phyloP scores from a whole-genome alignment of 2,888 invertebrate genomes.

The Chaetogeoica ovagalla region DNA sequence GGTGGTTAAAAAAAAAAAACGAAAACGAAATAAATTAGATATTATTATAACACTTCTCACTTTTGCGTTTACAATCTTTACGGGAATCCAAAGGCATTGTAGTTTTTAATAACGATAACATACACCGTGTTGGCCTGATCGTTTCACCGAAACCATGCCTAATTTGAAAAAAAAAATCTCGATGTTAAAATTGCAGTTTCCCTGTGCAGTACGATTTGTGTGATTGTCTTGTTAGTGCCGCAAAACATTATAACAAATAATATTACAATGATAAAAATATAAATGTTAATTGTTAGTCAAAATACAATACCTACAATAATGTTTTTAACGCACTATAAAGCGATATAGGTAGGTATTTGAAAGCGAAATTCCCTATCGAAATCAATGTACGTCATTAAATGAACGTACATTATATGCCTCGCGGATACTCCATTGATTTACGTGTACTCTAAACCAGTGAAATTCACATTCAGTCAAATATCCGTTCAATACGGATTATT shows the following conservation, averaged over 20 bases:
- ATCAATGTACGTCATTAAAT: too few relatives aligned
- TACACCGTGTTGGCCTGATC: conserved; percentile 36
- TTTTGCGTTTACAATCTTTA: conserved; percentile 42
- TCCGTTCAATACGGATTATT: too few relatives aligned
- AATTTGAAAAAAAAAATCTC: conserved; percentile 43
- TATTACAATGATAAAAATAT: too few relatives aligned
- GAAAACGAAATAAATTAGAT: conserved; percentile 11
- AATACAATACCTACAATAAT: too few relatives aligned
- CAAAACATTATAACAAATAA: neutral
- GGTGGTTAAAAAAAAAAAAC: conserved; percentile 9
- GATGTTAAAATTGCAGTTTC: conserved; percentile 2
- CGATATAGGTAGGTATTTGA: too few relatives aligned
- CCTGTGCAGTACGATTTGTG: neutral
- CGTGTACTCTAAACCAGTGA: too few relatives aligned
- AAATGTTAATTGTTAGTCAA: too few relatives aligned
- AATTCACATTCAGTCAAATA: too few relatives aligned
- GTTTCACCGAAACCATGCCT: conserved; percentile 49
- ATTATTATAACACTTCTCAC: conserved; percentile 38
- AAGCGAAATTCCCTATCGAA: too few relatives aligned
- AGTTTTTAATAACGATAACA: conserved; percentile 45
- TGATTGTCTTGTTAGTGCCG: neutral
- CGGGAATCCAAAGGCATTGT: conserved; percentile 49
- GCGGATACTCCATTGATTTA: too few relatives aligned
- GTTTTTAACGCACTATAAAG: too few relatives aligned
- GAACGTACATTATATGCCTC: too few relatives aligned